phyloP scores from a whole-genome alignment of 2,888 invertebrate genomes.

The Cephus rjabovi region DNA sequence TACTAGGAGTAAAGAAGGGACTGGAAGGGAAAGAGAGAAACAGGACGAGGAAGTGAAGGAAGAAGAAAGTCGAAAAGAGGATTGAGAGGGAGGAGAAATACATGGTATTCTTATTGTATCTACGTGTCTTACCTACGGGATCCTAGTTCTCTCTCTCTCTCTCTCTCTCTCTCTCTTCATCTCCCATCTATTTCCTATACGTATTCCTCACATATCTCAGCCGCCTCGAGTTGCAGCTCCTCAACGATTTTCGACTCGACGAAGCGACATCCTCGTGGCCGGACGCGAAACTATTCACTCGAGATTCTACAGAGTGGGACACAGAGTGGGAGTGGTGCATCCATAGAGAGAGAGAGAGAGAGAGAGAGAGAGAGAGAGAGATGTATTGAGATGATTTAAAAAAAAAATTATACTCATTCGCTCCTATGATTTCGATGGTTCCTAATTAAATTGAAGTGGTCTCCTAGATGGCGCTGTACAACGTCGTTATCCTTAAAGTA shows the following conservation, averaged over 20 bases:
- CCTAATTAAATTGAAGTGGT: background rate
- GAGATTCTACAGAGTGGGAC: background rate
- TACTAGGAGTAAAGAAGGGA: constrained; percentile 9
- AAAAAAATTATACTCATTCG: background rate
- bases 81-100: constrained; percentile 33
- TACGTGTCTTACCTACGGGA: constrained; percentile 8
- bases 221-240: constrained; percentile 27
- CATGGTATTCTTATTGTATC: constrained; percentile 25
- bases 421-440: background rate
- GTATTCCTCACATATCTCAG: constrained; percentile 7
- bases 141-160: constrained; percentile 30
- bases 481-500: background rate
- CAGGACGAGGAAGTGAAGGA: constrained; percentile 4
- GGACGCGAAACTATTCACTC: constrained; percentile 27
- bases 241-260: constrained; percentile 49
- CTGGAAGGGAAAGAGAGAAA: constrained; percentile 7
- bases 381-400: background rate
- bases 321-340: too few species aligned
- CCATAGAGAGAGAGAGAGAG: too few species aligned
- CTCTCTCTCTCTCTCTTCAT: constrained; percentile 4
- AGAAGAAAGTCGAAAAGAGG: constrained; percentile 27
- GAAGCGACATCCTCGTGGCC: constrained; percentile 46
- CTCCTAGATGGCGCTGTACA: background rate
- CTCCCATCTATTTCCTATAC: constrained; percentile 6
- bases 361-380: background rate